Percentiles rank a stretch among this genome's conserved stretches.
Evolutionary conservation across 2,888 invertebrate genomes (phyloP).

Genomic region (Amorpha juglandis): DNA sequence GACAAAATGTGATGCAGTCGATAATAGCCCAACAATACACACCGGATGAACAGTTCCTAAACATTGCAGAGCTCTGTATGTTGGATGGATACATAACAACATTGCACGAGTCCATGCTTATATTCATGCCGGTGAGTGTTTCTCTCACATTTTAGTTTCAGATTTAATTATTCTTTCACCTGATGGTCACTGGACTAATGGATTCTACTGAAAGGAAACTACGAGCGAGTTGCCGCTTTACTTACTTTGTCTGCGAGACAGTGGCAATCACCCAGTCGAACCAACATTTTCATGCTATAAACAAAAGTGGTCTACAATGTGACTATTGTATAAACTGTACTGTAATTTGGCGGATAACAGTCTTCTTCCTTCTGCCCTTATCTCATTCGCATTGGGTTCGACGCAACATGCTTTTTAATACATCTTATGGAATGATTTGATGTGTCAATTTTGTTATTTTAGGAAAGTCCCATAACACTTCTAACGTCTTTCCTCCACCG

Average conservation of each 20-base stretch:
- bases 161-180: background rate
- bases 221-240: too few relatives aligned
- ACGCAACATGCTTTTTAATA: too few relatives aligned
- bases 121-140: slow-evolving; percentile 87
- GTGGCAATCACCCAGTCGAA: too few relatives aligned
- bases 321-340: too few relatives aligned
- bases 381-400: too few relatives aligned
- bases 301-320: too few relatives aligned
- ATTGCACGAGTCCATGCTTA: slow-evolving; percentile 86
- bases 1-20: slow-evolving; percentile 51
- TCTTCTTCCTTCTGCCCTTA: background rate
- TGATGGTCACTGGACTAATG: too few relatives aligned
- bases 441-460: background rate
- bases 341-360: too few relatives aligned
- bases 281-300: too few relatives aligned
- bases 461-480: slow-evolving; percentile 87
- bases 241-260: too few relatives aligned
- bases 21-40: slow-evolving; percentile 58
- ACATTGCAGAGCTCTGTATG: slow-evolving; percentile 82
- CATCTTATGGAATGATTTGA: slow-evolving; percentile 4
- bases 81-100: slow-evolving; percentile 84
- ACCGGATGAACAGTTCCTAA: slow-evolving; percentile 67
- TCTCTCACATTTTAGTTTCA: background rate
- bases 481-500: slow-evolving; percentile 85
- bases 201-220: too few relatives aligned